Evolutionary conservation across 2,113 vertebrate species (phyloP).

Genomic region (Danio rerio): GRCz12tu NC_133181.1:4735501-4736000

Average conservation of each 20-base stretch:
- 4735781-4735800: too few species aligned
- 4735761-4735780: too few species aligned
- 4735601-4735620: neutral
- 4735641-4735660: neutral
- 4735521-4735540: neutral
- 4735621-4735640: neutral
- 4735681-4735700: constrained; percentile 2
- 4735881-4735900: too few species aligned
- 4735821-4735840: too few species aligned
- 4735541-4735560: neutral
- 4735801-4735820: too few species aligned
- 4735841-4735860: too few species aligned
- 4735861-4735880: too few species aligned
- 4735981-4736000: too few species aligned
- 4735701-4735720: constrained; percentile 3
- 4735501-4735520: neutral
- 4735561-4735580: neutral
- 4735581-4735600: neutral
- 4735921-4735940: too few species aligned
- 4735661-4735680: constrained; percentile 13
- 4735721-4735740: neutral
- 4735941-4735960: too few species aligned
- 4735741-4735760: neutral
- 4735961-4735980: too few species aligned
- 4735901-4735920: too few species aligned